A percentile compares a stretch with the other conserved stretches of the same genome.
Conservation (phyloP, 1,140 invertebrate genomes). For the Rhizoglyphus robini region DNA sequence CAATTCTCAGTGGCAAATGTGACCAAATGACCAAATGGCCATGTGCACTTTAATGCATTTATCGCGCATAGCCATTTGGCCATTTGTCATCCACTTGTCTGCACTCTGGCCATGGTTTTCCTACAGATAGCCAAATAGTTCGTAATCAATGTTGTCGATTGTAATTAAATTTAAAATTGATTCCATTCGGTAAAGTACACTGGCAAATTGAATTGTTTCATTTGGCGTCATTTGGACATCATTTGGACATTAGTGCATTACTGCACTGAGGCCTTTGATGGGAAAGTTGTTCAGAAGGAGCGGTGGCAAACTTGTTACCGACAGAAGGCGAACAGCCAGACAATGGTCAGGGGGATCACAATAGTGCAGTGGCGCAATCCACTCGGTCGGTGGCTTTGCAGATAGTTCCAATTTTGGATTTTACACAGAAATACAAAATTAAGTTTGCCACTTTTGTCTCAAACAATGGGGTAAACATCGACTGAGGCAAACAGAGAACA, state of each 20-base stretch:
- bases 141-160: no score
- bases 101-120: not conserved
- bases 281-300: no score
- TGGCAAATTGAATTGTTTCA: no score
- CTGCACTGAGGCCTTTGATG: no score
- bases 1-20: no score
- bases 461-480: not conserved
- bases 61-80: not conserved
- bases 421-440: not conserved
- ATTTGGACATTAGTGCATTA: no score
- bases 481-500: not conserved
- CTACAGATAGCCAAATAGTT: not conserved
- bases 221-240: no score
- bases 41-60: not conserved
- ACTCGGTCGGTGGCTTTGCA: no score
- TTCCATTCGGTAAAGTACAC: no score
- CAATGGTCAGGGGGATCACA: no score
- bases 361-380: no score
- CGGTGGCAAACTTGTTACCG: slow-evolving; percentile 1
- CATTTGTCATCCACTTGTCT: not conserved
- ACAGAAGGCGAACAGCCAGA: not conserved
- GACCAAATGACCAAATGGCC: not conserved
- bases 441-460: not conserved
- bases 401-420: no score
- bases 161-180: not conserved